These are phyloP conservation scores for Drosophila borealis DNA, from an alignment of 2,888 invertebrate genomes.

Conservation along the genomic window DNA sequence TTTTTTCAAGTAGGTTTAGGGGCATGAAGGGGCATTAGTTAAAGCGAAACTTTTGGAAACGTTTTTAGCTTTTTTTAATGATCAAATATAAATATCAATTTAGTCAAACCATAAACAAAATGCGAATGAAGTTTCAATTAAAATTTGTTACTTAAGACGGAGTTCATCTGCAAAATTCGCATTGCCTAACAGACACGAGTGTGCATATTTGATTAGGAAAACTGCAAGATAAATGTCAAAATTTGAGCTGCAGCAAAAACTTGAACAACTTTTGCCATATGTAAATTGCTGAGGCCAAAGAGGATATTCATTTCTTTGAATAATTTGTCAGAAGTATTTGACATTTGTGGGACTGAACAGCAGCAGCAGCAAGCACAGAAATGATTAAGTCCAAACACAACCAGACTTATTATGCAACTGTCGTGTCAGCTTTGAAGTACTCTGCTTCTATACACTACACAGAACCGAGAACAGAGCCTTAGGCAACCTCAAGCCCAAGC, in stretches of 20 bases:
- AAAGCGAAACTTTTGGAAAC: not conserved
- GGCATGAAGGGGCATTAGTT: too few relatives aligned
- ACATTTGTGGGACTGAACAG: slow-evolving; percentile 47
- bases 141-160: not conserved
- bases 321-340: slow-evolving; percentile 72
- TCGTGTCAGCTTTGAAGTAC: slow-evolving; percentile 21
- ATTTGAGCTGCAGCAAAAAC: slow-evolving; percentile 20
- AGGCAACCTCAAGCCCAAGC: slow-evolving; percentile 1
- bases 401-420: slow-evolving; percentile 18
- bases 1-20: not conserved
- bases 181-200: slow-evolving; percentile 33
- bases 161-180: slow-evolving; percentile 9
- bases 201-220: slow-evolving; percentile 44
- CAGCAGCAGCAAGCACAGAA: slow-evolving; percentile 9
- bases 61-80: not conserved
- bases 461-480: not conserved
- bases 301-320: slow-evolving; percentile 33
- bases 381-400: slow-evolving; percentile 45
- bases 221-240: slow-evolving; percentile 64
- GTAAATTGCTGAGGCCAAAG: slow-evolving; percentile 42
- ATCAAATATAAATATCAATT: not conserved
- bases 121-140: not conserved
- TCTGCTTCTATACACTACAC: slow-evolving; percentile 5
- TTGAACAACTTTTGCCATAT: slow-evolving; percentile 45
- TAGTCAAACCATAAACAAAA: not conserved